Conservation (phyloP, 2,888 invertebrate genomes). For the Drymonia ruficornis region DNA sequence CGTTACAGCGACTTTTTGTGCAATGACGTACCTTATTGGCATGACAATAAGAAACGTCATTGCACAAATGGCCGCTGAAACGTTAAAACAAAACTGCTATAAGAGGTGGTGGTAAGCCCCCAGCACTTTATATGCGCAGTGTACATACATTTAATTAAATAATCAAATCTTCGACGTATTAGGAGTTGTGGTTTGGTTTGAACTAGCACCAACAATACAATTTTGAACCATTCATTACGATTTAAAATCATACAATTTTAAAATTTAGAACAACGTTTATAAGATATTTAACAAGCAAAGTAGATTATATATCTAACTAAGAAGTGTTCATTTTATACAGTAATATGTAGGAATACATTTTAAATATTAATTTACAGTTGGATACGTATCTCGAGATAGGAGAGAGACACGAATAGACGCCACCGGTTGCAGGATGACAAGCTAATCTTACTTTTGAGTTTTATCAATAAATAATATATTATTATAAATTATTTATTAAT, state of each 20-base stretch:
- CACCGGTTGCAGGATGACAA: slow-evolving; percentile 45
- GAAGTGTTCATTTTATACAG: slow-evolving; percentile 62
- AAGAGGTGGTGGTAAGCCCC: no score
- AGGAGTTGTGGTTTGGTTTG: slow-evolving; percentile 3
- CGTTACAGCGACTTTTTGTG: no score
- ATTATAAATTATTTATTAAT: background rate
- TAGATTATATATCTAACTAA: background rate
- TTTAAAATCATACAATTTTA: background rate
- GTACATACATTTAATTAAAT: no score
- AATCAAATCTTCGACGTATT: no score
- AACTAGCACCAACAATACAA: slow-evolving; percentile 9
- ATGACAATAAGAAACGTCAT: no score
- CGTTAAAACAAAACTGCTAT: no score
- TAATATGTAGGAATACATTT: slow-evolving; percentile 47
- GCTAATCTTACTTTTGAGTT: background rate
- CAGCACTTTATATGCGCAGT: no score
- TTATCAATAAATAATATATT: background rate
- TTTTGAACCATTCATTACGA: background rate
- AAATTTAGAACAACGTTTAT: background rate
- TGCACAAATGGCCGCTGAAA: no score
- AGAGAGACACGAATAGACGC: slow-evolving; percentile 35
- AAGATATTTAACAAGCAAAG: background rate
- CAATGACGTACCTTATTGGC: no score
- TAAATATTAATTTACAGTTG: slow-evolving; percentile 40
- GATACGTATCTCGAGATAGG: slow-evolving; percentile 45